Evolutionary conservation across 2,797 vertebrate species (phyloP), one percentile per base, ranked within the genome.

Genomic region (Cirrhinus mrigala): DNA sequence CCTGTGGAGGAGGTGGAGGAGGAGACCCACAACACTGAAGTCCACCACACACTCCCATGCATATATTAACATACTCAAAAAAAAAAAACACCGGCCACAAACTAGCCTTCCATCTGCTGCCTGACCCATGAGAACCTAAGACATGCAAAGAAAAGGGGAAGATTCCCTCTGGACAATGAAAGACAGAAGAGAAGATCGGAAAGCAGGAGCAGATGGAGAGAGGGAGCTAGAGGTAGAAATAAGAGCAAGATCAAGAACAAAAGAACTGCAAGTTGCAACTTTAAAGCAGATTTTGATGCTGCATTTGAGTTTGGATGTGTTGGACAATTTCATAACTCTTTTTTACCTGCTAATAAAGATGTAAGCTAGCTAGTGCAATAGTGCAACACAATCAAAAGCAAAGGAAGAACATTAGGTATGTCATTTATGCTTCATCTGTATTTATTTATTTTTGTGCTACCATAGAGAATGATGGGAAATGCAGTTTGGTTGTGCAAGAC

Each of bases 41-140:
- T 89, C 91, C 93, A 92, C 94, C 93, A 92, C 93, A 92, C 95
- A 93, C 90, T 91, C 92, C 90, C 86, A 90, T n/a, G 90, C 90
- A 92, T 93, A 91, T 73, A 93, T 92, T 90, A 92, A 91, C 86
- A 89, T 77, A 56, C 52, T 90, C 1, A 48, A 22, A 37, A 4
- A 20, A 89, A 90, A 88, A 80, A 87, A 90, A 60, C 81, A 69
- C 82, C 1, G 56, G 62, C 44, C 79, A 22, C 56, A 82, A 78
- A 86, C 89, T 90, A 87, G 89, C 89, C 71, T 85, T 91, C 92
- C 92, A 94, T 95, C 94, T 94, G 93, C 92, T 92, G 91, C 90
- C 84, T 77, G 82, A 76, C n/a, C 76, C 40, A 48, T 56, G 37
- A 68, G 68, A 82, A 75, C 77, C 75, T 33, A 22, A 83, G 71